Evolutionary conservation across 2,888 invertebrate species (phyloP).

Genomic region (Troilus luridus): DNA sequence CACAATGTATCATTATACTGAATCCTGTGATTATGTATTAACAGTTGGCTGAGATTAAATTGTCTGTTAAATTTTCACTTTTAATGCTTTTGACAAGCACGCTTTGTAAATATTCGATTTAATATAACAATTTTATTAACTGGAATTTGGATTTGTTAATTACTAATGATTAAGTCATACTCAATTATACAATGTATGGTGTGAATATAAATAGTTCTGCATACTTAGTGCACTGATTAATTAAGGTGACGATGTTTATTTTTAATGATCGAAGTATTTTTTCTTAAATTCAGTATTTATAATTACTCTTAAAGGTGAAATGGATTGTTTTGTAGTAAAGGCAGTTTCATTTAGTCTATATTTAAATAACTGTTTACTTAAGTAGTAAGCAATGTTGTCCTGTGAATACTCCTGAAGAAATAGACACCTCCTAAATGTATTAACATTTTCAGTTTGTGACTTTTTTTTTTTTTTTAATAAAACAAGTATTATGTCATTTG

Average conservation of each 20-base stretch:
- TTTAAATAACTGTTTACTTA: constrained; percentile 36
- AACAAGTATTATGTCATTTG: constrained; percentile 19
- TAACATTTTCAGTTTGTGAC: constrained; percentile 25
- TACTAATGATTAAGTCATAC: constrained; percentile 4
- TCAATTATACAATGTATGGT: constrained; percentile 4
- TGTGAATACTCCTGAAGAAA: constrained; percentile 4
- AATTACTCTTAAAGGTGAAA: background rate
- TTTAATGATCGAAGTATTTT: background rate
- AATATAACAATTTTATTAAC: constrained; percentile 13
- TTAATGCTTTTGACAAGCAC: constrained; percentile 23
- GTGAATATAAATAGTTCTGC: constrained; percentile 22
- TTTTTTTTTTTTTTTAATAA: constrained; percentile 28
- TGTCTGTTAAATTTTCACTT: constrained; percentile 24
- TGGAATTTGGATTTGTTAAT: constrained; percentile 39
- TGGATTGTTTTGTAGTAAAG: background rate
- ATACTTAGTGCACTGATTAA: constrained; percentile 15
- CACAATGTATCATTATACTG: constrained; percentile 20
- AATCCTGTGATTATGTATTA: constrained; percentile 25
- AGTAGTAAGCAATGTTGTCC: constrained; percentile 29
- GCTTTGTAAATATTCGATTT: constrained; percentile 27
- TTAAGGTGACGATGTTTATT: constrained; percentile 8
- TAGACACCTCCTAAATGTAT: background rate
- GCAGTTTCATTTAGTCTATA: background rate
- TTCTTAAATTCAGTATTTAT: constrained; percentile 7
- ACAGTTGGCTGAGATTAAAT: constrained; percentile 22